Evolutionary conservation across 2,888 invertebrate genomes (phyloP).

Genomic region (Azorinus chamasolen): DNA sequence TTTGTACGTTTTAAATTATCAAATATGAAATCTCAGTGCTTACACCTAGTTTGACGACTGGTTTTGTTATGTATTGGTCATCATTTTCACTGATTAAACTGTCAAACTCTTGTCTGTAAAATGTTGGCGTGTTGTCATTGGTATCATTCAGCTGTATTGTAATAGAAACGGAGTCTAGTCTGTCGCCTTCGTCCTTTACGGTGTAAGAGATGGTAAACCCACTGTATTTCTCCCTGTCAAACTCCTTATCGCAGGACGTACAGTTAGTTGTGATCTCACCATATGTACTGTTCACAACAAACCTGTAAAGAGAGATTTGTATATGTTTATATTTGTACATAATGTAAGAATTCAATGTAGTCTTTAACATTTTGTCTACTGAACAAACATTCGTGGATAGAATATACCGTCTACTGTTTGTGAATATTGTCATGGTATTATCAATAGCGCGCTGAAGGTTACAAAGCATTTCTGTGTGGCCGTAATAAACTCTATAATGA

Average conservation of each 20-base stretch:
- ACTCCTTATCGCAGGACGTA: not conserved
- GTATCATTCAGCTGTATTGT: constrained; percentile 18
- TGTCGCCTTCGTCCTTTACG: constrained; percentile 33
- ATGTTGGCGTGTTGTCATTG: constrained; percentile 36
- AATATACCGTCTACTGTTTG: too few species aligned
- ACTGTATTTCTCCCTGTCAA: constrained; percentile 23
- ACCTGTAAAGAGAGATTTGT: too few species aligned
- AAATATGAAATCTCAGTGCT: too few species aligned
- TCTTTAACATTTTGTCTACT: too few species aligned
- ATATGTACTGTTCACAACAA: constrained; percentile 9
- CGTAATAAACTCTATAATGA: too few species aligned
- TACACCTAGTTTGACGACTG: constrained; percentile 27
- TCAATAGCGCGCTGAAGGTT: too few species aligned
- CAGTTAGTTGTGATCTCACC: constrained; percentile 22
- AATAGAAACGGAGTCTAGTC: constrained; percentile 36
- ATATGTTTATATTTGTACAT: too few species aligned
- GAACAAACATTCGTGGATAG: too few species aligned
- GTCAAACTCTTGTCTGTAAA: constrained; percentile 1
- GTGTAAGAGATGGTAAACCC: constrained; percentile 25
- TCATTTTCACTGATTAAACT: constrained; percentile 14
- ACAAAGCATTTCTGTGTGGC: too few species aligned
- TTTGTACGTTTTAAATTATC: too few species aligned
- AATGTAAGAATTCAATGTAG: too few species aligned
- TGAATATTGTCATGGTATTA: too few species aligned
- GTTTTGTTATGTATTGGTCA: not conserved